Evolutionary conservation across 2,888 invertebrate species (phyloP).

Genomic region (Caenorhabditis japonica): DNA sequence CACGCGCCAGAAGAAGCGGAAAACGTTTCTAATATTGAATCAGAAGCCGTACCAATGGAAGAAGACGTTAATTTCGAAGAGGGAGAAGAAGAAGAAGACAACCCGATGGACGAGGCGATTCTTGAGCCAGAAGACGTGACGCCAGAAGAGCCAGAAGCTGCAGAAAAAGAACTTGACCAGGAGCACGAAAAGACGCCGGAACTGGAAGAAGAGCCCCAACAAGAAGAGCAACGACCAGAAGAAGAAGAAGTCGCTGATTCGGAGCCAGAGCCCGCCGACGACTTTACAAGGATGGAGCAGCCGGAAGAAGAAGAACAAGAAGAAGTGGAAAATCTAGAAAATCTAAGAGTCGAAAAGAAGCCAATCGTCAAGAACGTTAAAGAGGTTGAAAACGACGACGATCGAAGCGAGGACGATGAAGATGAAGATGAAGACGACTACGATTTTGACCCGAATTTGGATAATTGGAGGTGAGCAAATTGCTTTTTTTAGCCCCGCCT

Average conservation of each 20-base stretch:
- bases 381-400: neutral
- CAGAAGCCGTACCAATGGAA: too few species aligned
- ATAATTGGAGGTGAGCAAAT: conserved; percentile 2
- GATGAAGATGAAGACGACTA: neutral
- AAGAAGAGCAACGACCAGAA: neutral
- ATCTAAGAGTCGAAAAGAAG: too few species aligned
- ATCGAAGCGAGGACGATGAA: neutral
- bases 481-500: neutral
- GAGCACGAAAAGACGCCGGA: too few species aligned
- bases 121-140: neutral
- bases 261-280: neutral
- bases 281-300: too few species aligned
- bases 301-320: neutral
- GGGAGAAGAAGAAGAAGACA: too few species aligned
- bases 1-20: neutral
- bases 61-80: too few species aligned
- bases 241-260: neutral
- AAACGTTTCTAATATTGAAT: too few species aligned
- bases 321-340: too few species aligned
- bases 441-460: neutral
- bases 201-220: neutral
- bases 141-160: too few species aligned
- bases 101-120: too few species aligned
- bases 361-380: neutral
- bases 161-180: too few species aligned